phyloP scores from a whole-genome alignment of 2,888 invertebrate genomes.

The Diabrotica balteata region DNA sequence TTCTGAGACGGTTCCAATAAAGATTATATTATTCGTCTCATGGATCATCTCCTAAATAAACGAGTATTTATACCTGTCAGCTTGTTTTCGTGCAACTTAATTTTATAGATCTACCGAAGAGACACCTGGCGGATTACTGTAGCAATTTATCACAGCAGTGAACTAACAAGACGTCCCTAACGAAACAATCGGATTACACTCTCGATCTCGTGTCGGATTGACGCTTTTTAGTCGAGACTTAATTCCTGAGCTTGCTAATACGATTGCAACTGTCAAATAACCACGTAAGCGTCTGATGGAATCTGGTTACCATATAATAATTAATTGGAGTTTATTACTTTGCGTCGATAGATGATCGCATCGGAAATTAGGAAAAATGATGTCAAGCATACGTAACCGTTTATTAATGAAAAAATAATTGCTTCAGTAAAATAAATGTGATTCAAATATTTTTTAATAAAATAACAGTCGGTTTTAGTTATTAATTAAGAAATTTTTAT shows the following conservation, averaged over 20 bases:
- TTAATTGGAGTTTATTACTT: slow-evolving; percentile 24
- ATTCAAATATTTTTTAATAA: too few species aligned
- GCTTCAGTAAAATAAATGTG: too few species aligned
- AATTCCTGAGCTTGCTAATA: slow-evolving; percentile 46
- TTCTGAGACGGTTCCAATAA: too few species aligned
- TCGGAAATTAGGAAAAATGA: neutral
- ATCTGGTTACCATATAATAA: slow-evolving; percentile 23
- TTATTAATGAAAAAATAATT: too few species aligned
- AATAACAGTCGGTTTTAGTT: too few species aligned
- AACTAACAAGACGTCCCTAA: slow-evolving; percentile 59
- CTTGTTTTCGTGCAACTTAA: slow-evolving; percentile 8
- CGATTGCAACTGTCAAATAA: slow-evolving; percentile 55
- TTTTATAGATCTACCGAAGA: neutral
- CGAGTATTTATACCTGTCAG: neutral
- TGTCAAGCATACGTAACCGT: too few species aligned
- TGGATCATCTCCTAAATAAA: too few species aligned
- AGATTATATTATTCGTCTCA: too few species aligned
- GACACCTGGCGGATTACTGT: slow-evolving; percentile 23
- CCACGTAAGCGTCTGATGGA: slow-evolving; percentile 32
- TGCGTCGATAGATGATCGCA: slow-evolving; percentile 7
- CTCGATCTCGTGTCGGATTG: slow-evolving; percentile 58
- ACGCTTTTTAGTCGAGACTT: slow-evolving; percentile 52
- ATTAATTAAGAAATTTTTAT: too few species aligned
- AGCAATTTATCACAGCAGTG: slow-evolving; percentile 36
- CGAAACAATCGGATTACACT: slow-evolving; percentile 60